phyloP scores from a whole-genome alignment of 2,113 vertebrate genomes.

The Erythrocercus mccallii region DNA sequence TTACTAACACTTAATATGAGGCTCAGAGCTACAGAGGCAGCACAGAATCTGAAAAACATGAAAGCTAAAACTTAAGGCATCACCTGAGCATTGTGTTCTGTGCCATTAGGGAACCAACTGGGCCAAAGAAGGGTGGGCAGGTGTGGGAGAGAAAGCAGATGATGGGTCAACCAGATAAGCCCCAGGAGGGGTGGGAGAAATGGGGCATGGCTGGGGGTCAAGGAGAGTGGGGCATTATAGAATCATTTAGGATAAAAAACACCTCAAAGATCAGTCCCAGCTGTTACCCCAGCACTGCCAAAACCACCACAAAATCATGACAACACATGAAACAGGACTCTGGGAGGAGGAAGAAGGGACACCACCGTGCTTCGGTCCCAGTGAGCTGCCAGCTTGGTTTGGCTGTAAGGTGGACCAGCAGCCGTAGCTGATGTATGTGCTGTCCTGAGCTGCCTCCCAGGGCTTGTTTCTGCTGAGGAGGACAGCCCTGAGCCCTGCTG shows the following conservation, averaged over 20 bases:
- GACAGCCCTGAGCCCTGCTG: background rate
- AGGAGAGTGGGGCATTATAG: background rate
- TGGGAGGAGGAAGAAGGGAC: background rate
- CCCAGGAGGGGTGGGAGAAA: background rate
- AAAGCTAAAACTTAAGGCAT: background rate
- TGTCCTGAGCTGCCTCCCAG: background rate
- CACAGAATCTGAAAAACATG: background rate
- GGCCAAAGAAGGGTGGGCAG: background rate
- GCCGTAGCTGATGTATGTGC: background rate
- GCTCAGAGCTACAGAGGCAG: background rate
- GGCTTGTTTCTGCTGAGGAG: background rate
- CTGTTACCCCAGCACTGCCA: background rate
- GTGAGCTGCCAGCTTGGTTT: background rate
- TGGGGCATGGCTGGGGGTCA: fast-evolving
- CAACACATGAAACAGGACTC: fast-evolving
- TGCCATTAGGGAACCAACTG: background rate
- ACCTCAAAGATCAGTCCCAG: background rate
- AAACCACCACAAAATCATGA: background rate
- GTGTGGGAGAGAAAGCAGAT: background rate
- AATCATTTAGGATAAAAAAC: background rate
- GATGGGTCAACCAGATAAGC: too few relatives aligned
- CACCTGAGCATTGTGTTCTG: fast-evolving
- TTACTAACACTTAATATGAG: background rate
- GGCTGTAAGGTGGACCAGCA: background rate
- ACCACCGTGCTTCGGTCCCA: fast-evolving